Conservation (phyloP, 2,113 vertebrate species). For the Lucifuga dentata region DNA sequence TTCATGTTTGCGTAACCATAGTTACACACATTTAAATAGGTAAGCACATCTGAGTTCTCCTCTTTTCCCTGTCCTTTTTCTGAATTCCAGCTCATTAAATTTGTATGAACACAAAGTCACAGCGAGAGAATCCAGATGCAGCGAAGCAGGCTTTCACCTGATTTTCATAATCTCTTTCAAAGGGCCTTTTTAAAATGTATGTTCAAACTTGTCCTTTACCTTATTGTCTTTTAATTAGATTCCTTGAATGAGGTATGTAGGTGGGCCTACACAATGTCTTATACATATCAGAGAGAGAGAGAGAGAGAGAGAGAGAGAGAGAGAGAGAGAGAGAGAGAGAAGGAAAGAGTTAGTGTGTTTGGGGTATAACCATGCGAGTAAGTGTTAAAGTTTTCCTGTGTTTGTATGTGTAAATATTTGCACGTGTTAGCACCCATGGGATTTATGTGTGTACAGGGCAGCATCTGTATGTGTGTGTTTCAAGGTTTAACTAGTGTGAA, state of each 20-base stretch:
- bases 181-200: conserved; percentile 51
- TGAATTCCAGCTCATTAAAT: conserved; percentile 81
- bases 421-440: too few relatives aligned
- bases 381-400: too few relatives aligned
- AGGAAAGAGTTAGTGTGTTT: too few relatives aligned
- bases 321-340: background rate
- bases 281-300: conserved; percentile 18
- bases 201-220: conserved; percentile 66
- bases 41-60: conserved; percentile 76
- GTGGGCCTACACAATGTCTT: conserved; percentile 26
- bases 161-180: conserved; percentile 67
- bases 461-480: conserved; percentile 13
- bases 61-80: conserved; percentile 62
- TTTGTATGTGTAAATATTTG: too few relatives aligned
- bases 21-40: conserved; percentile 81
- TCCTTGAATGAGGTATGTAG: conserved; percentile 47
- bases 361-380: too few relatives aligned
- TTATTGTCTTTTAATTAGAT: conserved; percentile 63
- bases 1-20: conserved; percentile 85
- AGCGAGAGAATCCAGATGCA: conserved; percentile 55
- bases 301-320: background rate
- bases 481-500: conserved; percentile 62
- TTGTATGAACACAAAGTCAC: conserved; percentile 72
- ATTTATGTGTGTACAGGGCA: too few relatives aligned
- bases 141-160: conserved; percentile 56